Conservation (phyloP, 2,888 invertebrate species). For the Caenorhabditis sp. region DNA sequence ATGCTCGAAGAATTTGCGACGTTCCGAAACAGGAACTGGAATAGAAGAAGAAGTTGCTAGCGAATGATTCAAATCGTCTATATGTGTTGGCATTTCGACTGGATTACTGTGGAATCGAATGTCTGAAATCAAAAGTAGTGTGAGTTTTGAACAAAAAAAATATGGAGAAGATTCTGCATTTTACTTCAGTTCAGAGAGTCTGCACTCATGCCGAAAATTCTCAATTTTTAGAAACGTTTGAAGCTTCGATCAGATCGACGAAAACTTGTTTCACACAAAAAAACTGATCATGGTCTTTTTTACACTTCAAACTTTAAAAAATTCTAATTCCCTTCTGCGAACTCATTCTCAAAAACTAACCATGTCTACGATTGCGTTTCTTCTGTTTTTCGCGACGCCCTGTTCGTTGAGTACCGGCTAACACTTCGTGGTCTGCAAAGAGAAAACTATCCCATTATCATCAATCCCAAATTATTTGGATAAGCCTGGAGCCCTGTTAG, state of each 20-base stretch:
- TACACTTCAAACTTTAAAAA: no score
- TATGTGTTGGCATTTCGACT: conserved; percentile 44
- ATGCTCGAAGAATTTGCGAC: conserved; percentile 69
- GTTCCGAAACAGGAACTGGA: conserved; percentile 59
- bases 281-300: no score
- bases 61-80: conserved; percentile 50
- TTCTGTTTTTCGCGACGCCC: conserved; percentile 43
- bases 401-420: conserved; percentile 40
- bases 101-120: conserved; percentile 69
- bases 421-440: conserved; percentile 44
- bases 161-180: background rate
- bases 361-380: conserved; percentile 47
- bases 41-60: background rate
- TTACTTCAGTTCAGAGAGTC: no score
- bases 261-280: no score
- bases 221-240: no score
- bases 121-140: conserved; percentile 41
- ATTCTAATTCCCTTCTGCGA: no score
- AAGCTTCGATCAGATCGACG: no score
- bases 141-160: background rate
- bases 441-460: no score
- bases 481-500: conserved; percentile 4
- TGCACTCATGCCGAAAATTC: no score
- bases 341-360: no score
- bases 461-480: conserved; percentile 1